Conservation (phyloP, 1,140 invertebrate species). For the Drusus annulatus region DNA sequence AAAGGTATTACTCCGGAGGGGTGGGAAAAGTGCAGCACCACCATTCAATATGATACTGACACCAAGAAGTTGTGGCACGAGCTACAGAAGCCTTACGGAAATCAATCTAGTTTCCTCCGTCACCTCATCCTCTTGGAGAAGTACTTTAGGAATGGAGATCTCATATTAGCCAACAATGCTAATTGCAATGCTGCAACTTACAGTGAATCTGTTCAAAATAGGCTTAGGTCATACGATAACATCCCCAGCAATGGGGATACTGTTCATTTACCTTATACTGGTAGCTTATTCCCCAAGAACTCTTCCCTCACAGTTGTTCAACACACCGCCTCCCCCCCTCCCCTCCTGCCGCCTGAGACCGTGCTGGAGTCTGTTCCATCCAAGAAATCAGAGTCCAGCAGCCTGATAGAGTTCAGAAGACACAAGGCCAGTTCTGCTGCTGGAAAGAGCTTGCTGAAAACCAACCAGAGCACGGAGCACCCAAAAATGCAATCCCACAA, state of each 20-base stretch:
- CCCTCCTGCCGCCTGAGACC: slow-evolving; percentile 47
- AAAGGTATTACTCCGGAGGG: slow-evolving; percentile 81
- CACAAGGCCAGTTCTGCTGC: slow-evolving; percentile 64
- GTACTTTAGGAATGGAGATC: slow-evolving; percentile 83
- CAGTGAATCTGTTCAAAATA: slow-evolving; percentile 83
- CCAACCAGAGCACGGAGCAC: slow-evolving; percentile 61
- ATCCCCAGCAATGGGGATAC: slow-evolving; percentile 63
- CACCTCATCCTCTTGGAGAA: slow-evolving; percentile 87
- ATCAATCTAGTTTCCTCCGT: slow-evolving; percentile 85
- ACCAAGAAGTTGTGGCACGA: slow-evolving; percentile 86
- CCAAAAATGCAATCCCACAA: slow-evolving; percentile 36
- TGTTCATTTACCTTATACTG: slow-evolving; percentile 49
- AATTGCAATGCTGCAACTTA: slow-evolving; percentile 83
- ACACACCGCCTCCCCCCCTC: slow-evolving; percentile 37
- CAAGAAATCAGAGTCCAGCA: slow-evolving; percentile 51
- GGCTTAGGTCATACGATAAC: slow-evolving; percentile 82
- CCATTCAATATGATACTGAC: slow-evolving; percentile 86
- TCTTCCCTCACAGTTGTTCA: slow-evolving; percentile 34
- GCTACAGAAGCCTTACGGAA: slow-evolving; percentile 87
- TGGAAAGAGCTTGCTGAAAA: slow-evolving; percentile 69
- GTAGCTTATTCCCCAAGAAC: slow-evolving; percentile 46
- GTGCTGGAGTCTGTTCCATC: slow-evolving; percentile 59
- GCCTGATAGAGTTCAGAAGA: slow-evolving; percentile 66
- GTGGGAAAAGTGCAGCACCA: slow-evolving; percentile 85
- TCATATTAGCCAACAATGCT: slow-evolving; percentile 80